Evolutionary conservation across 2,888 invertebrate species (phyloP).

Genomic region (Hydrotaea cyrtoneurina): DNA sequence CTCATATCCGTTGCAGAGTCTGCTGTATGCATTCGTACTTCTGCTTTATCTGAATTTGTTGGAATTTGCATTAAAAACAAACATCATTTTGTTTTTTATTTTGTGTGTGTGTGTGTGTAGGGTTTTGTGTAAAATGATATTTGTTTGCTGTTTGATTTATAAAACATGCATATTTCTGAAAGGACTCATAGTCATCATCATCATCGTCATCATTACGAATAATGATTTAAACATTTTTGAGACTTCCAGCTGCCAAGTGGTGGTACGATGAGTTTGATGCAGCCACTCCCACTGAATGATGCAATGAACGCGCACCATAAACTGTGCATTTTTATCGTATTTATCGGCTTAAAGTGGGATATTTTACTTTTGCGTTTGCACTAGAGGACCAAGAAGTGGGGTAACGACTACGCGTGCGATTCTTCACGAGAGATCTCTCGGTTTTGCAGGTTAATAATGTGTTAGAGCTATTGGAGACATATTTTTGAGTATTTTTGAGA

Average conservation of each 20-base stretch:
- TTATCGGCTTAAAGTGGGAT: background rate
- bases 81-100: slow-evolving; percentile 5
- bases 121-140: slow-evolving; percentile 47
- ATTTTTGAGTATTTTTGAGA: too few species aligned
- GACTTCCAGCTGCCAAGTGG: slow-evolving; percentile 25
- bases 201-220: slow-evolving; percentile 62
- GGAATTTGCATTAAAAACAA: slow-evolving; percentile 58
- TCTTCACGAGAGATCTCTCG: too few species aligned
- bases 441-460: too few species aligned
- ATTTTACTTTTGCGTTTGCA: background rate
- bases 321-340: slow-evolving; percentile 9
- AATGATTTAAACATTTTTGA: slow-evolving; percentile 53
- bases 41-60: slow-evolving; percentile 45
- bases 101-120: too few species aligned
- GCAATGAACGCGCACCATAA: background rate
- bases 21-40: slow-evolving; percentile 40
- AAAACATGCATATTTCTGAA: slow-evolving; percentile 39
- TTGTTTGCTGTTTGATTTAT: slow-evolving; percentile 46
- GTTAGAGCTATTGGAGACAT: too few species aligned
- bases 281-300: slow-evolving; percentile 31
- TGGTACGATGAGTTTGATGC: slow-evolving; percentile 25
- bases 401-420: too few species aligned
- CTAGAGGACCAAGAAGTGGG: too few species aligned
- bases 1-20: background rate
- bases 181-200: slow-evolving; percentile 51